Evolutionary conservation across 2,888 invertebrate species (phyloP).

Genomic region (Eustalomyia histrio): DNA sequence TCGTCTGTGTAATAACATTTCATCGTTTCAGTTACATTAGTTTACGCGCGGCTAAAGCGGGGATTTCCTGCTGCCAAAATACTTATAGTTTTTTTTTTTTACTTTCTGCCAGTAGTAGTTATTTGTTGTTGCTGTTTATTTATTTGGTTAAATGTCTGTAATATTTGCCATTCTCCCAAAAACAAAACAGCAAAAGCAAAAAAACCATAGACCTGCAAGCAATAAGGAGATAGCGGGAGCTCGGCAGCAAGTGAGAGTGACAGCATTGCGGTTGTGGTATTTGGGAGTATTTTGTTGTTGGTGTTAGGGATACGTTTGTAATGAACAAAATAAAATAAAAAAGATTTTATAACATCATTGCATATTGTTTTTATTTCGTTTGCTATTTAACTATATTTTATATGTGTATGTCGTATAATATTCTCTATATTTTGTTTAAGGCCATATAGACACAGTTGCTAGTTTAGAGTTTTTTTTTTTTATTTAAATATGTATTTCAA

Average conservation of each 20-base stretch:
- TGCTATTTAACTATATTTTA: conserved; percentile 33
- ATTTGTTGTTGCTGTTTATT: conserved; percentile 60
- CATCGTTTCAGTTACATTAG: conserved; percentile 40
- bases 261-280: conserved; percentile 70
- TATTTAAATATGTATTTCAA: no score
- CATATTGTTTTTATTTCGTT: conserved; percentile 34
- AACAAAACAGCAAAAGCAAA: no score
- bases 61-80: conserved; percentile 58
- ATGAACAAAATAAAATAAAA: conserved; percentile 23
- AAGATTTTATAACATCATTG: conserved; percentile 55
- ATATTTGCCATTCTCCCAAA: conserved; percentile 13
- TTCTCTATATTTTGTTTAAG: conserved; percentile 31
- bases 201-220: conserved; percentile 32
- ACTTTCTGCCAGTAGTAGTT: conserved; percentile 3
- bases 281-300: conserved; percentile 47
- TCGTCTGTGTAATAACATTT: conserved; percentile 20
- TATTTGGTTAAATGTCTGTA: conserved; percentile 61
- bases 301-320: conserved; percentile 53
- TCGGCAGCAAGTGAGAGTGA: conserved; percentile 68
- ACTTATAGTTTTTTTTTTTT: conserved; percentile 59
- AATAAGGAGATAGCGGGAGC: conserved; percentile 53
- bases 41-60: conserved; percentile 52
- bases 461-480: conserved; percentile 22
- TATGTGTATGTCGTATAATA: background rate
- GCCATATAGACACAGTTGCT: conserved; percentile 50